Conservation (phyloP, 2,888 invertebrate genomes). For the Scaeva pyrastri region DNA sequence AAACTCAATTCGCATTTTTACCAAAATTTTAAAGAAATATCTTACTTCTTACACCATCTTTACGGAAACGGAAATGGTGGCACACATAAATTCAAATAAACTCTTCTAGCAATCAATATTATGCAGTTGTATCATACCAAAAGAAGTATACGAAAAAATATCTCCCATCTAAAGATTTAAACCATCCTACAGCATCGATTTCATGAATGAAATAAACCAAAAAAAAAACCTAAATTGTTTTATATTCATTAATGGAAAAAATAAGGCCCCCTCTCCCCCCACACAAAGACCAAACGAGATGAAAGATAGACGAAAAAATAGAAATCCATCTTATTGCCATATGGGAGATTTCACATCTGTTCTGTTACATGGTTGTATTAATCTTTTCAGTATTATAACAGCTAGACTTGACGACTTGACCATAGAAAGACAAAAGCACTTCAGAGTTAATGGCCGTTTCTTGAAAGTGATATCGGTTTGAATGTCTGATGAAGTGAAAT, state of each 20-base stretch:
- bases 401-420: conserved; percentile 72
- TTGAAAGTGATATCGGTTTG: conserved; percentile 42
- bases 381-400: conserved; percentile 50
- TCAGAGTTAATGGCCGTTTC: conserved; percentile 49
- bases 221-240: conserved; percentile 12
- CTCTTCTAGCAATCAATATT: conserved; percentile 53
- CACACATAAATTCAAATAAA: conserved; percentile 59
- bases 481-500: conserved; percentile 15
- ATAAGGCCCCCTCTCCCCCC: conserved; percentile 8
- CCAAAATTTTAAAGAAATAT: conserved; percentile 11
- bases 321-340: conserved; percentile 33
- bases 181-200: conserved; percentile 47
- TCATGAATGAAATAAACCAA: conserved; percentile 66
- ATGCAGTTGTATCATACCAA: conserved; percentile 51
- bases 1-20: not conserved
- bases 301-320: conserved; percentile 18
- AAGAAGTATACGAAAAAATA: conserved; percentile 4
- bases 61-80: conserved; percentile 67
- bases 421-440: conserved; percentile 63
- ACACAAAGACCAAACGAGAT: conserved; percentile 38
- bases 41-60: conserved; percentile 21
- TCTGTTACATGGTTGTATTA: conserved; percentile 52
- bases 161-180: conserved; percentile 14
- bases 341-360: conserved; percentile 65
- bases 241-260: conserved; percentile 65